These are phyloP conservation scores for Paradoxurus hermaphroditus DNA, from an alignment of 2,113 vertebrate species.

Conservation along the genomic window DNA sequence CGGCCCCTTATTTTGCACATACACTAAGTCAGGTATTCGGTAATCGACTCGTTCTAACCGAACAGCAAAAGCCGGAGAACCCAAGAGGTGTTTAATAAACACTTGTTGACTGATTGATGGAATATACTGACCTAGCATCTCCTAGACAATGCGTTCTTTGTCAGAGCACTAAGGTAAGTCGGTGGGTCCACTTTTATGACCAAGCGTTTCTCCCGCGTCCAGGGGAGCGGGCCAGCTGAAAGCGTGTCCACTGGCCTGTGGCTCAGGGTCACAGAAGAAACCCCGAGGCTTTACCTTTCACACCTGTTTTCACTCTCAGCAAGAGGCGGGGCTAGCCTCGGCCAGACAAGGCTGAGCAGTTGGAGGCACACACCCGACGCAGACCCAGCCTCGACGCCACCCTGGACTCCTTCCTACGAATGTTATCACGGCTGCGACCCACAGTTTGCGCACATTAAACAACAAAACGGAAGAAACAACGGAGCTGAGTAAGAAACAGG, in stretches of 20 bases:
- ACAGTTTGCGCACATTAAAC: neutral
- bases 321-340: neutral
- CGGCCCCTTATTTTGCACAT: neutral
- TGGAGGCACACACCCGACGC: neutral
- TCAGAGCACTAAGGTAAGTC: neutral
- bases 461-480: neutral
- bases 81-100: constrained; percentile 56
- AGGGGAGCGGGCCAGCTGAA: neutral
- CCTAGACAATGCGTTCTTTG: constrained; percentile 48
- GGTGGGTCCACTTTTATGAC: neutral
- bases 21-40: neutral
- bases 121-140: neutral
- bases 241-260: neutral
- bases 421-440: neutral
- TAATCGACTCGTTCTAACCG: constrained; percentile 11
- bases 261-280: neutral
- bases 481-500: neutral
- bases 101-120: constrained; percentile 57
- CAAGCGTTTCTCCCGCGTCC: neutral
- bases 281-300: neutral
- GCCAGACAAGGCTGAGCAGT: neutral
- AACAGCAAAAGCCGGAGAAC: neutral
- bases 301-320: neutral
- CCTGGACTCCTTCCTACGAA: neutral
- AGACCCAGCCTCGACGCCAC: neutral